These are phyloP conservation scores for Varanus komodoensis DNA, from an alignment of 2,113 vertebrate species.

Conservation along the genomic window DNA sequence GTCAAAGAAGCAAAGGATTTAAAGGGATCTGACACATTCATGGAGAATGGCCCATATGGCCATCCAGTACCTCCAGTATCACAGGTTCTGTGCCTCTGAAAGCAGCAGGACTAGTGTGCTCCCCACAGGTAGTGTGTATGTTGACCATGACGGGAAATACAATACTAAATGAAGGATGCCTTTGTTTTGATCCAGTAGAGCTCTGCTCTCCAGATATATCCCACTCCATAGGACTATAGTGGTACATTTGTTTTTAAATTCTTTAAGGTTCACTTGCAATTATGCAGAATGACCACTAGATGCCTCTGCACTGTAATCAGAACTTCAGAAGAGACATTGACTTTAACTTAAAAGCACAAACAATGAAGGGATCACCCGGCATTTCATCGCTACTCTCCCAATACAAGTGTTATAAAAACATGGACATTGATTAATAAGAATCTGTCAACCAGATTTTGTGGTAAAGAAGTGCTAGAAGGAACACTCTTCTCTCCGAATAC, in stretches of 20 bases:
- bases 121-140: neutral
- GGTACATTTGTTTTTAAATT: neutral
- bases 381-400: neutral
- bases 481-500: neutral
- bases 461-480: neutral
- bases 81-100: neutral
- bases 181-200: neutral
- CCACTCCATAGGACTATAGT: neutral
- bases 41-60: no score
- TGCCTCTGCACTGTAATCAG: conserved; percentile 27
- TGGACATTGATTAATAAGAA: neutral
- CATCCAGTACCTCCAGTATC: neutral
- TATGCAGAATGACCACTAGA: conserved; percentile 21
- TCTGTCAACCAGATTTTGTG: conserved; percentile 3
- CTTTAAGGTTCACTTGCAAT: conserved; percentile 18
- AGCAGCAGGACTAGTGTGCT: neutral
- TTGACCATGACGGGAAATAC: neutral
- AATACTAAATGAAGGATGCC: neutral
- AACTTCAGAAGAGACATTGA: neutral
- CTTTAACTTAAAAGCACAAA: neutral
- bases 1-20: neutral
- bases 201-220: neutral
- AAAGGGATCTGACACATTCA: neutral
- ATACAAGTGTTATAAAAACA: neutral
- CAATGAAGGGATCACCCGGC: neutral